phyloP scores from a whole-genome alignment of 2,797 vertebrate genomes.

The Morus bassanus region DNA sequence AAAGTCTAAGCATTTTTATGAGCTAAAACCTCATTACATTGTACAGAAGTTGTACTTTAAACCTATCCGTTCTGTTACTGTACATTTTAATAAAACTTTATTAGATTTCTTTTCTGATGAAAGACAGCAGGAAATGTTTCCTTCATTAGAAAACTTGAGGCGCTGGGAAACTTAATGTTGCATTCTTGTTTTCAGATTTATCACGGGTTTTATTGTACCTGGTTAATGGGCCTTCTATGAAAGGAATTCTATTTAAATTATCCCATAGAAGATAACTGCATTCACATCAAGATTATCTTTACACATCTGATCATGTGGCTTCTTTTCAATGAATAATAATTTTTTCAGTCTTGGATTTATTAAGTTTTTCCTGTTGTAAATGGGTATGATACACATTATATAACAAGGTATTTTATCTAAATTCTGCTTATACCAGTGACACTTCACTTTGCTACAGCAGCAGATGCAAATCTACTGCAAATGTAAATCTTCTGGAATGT shows the following conservation, averaged over 20 bases:
- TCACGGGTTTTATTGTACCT: conserved; percentile 38
- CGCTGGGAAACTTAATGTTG: conserved; percentile 18
- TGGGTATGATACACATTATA: not conserved
- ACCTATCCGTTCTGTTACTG: conserved; percentile 50
- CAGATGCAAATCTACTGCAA: not conserved
- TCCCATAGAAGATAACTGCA: not conserved
- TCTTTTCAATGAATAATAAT: conserved; percentile 4
- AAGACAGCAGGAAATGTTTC: conserved; percentile 55
- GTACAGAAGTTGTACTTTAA: conserved; percentile 56
- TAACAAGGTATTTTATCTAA: conserved; percentile 36
- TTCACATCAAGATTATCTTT: conserved; percentile 32
- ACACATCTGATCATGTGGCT: not conserved
- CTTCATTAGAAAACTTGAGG: conserved; percentile 60
- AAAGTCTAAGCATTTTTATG: conserved; percentile 61
- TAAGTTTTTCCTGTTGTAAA: conserved; percentile 19
- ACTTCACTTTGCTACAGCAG: not conserved
- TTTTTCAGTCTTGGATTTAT: conserved; percentile 4
- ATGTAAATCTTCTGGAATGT: conserved; percentile 27
- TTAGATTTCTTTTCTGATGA: conserved; percentile 58
- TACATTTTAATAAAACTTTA: conserved; percentile 73
- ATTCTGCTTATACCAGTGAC: conserved; percentile 18
- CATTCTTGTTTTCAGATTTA: conserved; percentile 60
- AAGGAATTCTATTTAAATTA: conserved; percentile 32
- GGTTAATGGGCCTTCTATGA: not conserved
- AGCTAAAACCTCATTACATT: conserved; percentile 54